Percentiles rank a stretch among this genome's conserved stretches.
Evolutionary conservation across 2,888 invertebrate species (phyloP).

Genomic region (Mylabris sibirica): DNA sequence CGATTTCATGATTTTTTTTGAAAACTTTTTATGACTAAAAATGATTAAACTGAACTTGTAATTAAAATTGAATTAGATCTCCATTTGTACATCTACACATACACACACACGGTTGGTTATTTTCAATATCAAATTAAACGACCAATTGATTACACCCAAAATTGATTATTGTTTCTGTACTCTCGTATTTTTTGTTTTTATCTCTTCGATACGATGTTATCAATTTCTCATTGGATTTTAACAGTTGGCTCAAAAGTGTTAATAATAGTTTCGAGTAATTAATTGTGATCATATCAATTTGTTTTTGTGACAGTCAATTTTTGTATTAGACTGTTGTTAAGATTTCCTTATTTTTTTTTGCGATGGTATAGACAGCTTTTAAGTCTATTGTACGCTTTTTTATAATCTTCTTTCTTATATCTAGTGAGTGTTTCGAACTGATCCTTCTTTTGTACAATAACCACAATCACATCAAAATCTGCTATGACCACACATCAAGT

Average conservation of each 20-base stretch:
- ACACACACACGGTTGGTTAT: not conserved
- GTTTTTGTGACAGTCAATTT: too few species aligned
- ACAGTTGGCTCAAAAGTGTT: constrained; percentile 23
- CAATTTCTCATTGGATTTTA: constrained; percentile 35
- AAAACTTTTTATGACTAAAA: not conserved
- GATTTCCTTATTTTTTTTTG: too few species aligned
- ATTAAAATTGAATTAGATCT: constrained; percentile 16
- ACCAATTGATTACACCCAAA: constrained; percentile 20
- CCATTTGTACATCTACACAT: not conserved
- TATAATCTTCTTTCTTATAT: too few species aligned
- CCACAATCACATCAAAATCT: too few species aligned
- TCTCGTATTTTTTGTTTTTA: not conserved
- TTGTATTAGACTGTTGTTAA: too few species aligned
- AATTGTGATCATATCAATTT: not conserved
- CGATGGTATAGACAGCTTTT: too few species aligned
- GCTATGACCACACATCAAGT: too few species aligned
- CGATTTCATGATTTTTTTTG: not conserved
- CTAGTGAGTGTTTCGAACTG: too few species aligned
- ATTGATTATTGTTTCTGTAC: constrained; percentile 13
- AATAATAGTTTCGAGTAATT: constrained; percentile 16
- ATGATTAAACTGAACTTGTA: not conserved
- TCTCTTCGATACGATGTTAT: constrained; percentile 20
- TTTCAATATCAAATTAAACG: constrained; percentile 8
- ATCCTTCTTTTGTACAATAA: too few species aligned
- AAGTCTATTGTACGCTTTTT: too few species aligned